Conservation (phyloP, 1,140 invertebrate genomes). For the Teleopsis dalmanni region DNA sequence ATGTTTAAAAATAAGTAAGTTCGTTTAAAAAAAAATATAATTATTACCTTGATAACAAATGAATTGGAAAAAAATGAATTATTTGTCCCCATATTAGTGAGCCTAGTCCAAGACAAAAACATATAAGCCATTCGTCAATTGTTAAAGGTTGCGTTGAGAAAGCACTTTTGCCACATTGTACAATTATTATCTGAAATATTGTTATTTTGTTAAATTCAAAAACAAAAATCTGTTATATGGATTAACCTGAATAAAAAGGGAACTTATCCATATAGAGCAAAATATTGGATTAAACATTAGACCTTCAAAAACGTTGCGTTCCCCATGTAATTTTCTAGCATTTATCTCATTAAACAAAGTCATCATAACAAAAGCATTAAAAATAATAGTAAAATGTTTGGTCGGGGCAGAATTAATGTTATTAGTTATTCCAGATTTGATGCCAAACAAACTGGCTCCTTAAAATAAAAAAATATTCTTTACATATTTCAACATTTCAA, state of each 20-base stretch:
- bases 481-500: background rate
- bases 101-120: slow-evolving; percentile 88
- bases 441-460: slow-evolving; percentile 82
- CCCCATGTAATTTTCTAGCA: slow-evolving; percentile 95
- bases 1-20: too few species aligned
- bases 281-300: slow-evolving; percentile 96
- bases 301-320: slow-evolving; percentile 68
- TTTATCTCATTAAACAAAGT: slow-evolving; percentile 99
- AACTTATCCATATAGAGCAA: slow-evolving; percentile 91
- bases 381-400: slow-evolving; percentile 95
- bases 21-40: too few species aligned
- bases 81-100: slow-evolving; percentile 93
- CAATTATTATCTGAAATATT: slow-evolving; percentile 70
- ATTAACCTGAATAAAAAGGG: slow-evolving; percentile 77
- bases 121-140: slow-evolving; percentile 95
- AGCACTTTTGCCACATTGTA: slow-evolving; percentile 89
- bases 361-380: slow-evolving; percentile 99
- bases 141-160: slow-evolving; percentile 83
- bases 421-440: slow-evolving; percentile 70
- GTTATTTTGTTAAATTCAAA: background rate
- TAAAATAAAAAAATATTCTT: slow-evolving; percentile 21
- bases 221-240: background rate
- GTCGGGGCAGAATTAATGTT: slow-evolving; percentile 65
- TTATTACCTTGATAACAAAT: too few species aligned
- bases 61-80: too few species aligned